Base-by-base conservation (phyloP, 2,888 invertebrate genomes). In the Aplocera efformata region DNA sequence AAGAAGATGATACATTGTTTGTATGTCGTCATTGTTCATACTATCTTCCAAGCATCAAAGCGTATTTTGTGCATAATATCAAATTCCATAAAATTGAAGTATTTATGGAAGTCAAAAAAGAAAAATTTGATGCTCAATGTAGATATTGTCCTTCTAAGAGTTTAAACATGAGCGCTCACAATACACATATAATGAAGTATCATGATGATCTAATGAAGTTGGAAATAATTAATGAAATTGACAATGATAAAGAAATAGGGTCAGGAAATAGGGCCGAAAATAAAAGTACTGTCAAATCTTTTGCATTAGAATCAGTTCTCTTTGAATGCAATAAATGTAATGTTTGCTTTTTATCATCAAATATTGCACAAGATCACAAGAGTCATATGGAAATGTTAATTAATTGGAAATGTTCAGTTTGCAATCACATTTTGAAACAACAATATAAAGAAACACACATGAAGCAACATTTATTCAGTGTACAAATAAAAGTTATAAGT, bases 311-410 rank as follows among this genome's bases (percentile, higher is more conserved):
- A 56, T 68, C 66, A 20, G 57, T 64, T 34, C 33, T 82, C 23
- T 82, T 69, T 48, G 72, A 73, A 64, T 83, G 83, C 50, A 45
- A 49, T 37, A 67, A 71, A 56, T 83, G 83, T 59, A 65, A 75
- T 42, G 55, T 79, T 27, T 63, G 67, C 48, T 83, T 83, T 60
- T 48, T 82, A 32, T 67, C 72, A 27, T 62, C 67, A 10, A 51
- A 61, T 42, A 34, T 57, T 36, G 77, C 77, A 21, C 55, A 44
- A 11, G 57, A 67, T 27, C 83, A 83, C 53, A 42, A 42, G 23
- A 53, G 66, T 35, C 83, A 82, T 40, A 61, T 64, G 50, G 57
- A 65, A 44, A 49, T 69, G 33, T 52, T 70, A 41, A 58, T 63
- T 26, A 66, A 74, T 47, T 81, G 77, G 76, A 71, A 79, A 55